These are phyloP conservation scores for Cygnus olor DNA, from an alignment of 2,797 vertebrate species.

Conservation along the genomic window DNA sequence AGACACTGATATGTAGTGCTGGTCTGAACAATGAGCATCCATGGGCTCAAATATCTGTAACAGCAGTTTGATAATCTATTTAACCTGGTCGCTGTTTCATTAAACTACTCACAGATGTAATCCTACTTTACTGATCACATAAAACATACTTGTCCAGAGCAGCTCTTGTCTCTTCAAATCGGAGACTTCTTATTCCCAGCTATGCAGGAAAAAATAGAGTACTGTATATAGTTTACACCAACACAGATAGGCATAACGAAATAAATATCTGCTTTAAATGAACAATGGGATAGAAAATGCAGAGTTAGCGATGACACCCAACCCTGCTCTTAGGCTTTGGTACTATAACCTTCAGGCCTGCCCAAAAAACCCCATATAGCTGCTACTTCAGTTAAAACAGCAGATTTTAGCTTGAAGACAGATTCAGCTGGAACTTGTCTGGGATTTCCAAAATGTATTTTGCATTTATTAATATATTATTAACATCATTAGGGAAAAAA, in stretches of 20 bases:
- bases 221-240: background rate
- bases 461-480: background rate
- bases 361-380: background rate
- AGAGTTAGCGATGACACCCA: background rate
- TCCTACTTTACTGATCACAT: background rate
- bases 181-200: background rate
- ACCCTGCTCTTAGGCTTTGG: background rate
- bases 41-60: background rate
- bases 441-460: background rate
- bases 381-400: background rate
- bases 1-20: accelerated
- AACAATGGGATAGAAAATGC: background rate
- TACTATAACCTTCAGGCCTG: background rate
- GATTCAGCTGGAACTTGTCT: background rate
- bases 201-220: background rate
- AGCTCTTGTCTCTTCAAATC: background rate
- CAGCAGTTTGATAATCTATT: background rate
- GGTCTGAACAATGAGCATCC: background rate
- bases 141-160: background rate
- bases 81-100: background rate
- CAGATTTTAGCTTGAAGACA: background rate
- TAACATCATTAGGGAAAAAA: background rate
- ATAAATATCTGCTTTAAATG: background rate
- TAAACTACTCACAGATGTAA: background rate
- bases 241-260: background rate